Percentiles rank a stretch among this genome's conserved stretches.
Evolutionary conservation across 2,888 invertebrate species (phyloP).

Genomic region (Dryobota labecula): DNA sequence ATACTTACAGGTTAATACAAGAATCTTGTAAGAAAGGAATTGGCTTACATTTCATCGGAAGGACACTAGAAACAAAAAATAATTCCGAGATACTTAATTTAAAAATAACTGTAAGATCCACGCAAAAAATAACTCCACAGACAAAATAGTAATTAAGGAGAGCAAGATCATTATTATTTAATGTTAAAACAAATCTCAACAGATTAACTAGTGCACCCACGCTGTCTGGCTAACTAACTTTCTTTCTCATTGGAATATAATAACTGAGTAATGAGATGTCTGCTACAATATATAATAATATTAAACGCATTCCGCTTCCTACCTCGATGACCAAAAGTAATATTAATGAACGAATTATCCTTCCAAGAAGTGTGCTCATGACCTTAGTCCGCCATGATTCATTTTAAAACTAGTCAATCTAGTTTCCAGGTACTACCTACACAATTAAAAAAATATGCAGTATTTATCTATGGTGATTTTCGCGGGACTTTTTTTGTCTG

Average conservation of each 20-base stretch:
- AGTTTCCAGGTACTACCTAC: conserved; percentile 65
- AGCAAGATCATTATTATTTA: conserved; percentile 39
- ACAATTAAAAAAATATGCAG: conserved; percentile 30
- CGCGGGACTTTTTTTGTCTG: conserved; percentile 39
- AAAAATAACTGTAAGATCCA: conserved; percentile 25
- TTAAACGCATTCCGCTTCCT: conserved; percentile 61
- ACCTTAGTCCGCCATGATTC: conserved; percentile 68
- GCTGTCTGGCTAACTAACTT: conserved; percentile 45
- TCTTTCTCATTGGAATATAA: conserved; percentile 47
- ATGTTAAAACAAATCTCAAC: conserved; percentile 25
- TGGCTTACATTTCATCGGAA: conserved; percentile 10
- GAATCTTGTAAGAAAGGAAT: conserved; percentile 16
- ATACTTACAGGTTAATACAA: conserved; percentile 9
- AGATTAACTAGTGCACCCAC: conserved; percentile 44
- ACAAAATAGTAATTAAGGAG: conserved; percentile 26
- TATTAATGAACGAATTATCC: conserved; percentile 71
- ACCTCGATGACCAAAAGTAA: conserved; percentile 66
- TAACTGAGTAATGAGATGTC: conserved; percentile 44
- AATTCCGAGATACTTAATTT: conserved; percentile 15
- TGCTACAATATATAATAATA: conserved; percentile 49
- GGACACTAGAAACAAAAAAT: conserved; percentile 4
- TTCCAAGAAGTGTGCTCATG: conserved; percentile 72
- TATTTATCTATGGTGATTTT: conserved; percentile 48
- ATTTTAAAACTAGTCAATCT: conserved; percentile 66
- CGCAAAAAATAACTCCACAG: conserved; percentile 6